Base-by-base conservation (phyloP, 2,888 invertebrate species). In the Reticulitermes lucifugus region DNA sequence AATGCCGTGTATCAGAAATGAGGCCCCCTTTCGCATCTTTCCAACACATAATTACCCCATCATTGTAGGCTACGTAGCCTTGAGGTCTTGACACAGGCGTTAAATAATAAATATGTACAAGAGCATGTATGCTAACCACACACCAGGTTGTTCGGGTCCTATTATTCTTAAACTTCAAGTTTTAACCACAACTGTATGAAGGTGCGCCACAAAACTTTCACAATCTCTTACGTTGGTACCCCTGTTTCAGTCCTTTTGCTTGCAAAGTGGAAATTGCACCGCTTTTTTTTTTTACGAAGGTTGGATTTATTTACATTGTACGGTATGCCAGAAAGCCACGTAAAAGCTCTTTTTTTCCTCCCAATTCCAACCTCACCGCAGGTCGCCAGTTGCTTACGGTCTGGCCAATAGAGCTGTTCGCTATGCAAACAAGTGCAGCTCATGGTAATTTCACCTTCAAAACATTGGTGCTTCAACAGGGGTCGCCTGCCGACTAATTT, bases 281-380 rank as follows among this genome's bases (percentile, higher is more conserved):
- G 18, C 6, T 73, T 73, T 73, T 29, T 35, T 29, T 22, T 29
- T 14, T 4, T 18, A 18, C 55, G 5, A 25, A 35, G 14, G 73
- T 73, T 21, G 29, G 73, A 73, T 73, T 25, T 73, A 10, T 73
- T 73, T 73, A 73, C 73, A 73, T 73, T 73, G 73, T 18, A 73
- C 73, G 73, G 73, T 73, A 41, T 22, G 25, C 73, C 73, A 73
- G 41, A 73, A 73, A 73, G 35, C 73, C 73, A 73, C 73, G 73
- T 73, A 41, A 73, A 73, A 73, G 73, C 41, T 3, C 41, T 35
- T 71, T 71, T 71, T 71, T 29, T n/a, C 12, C 65, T 9, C 7
- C 65, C 65, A 29, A 73, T 46, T 12, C 12, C 12, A 9, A 41
- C 41, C 12, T 41, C 73, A 41, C 73, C 21, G 41, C 41, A 41